Conservation (phyloP, 1,140 invertebrate genomes). For the Cardiocondyla obscurior region DNA sequence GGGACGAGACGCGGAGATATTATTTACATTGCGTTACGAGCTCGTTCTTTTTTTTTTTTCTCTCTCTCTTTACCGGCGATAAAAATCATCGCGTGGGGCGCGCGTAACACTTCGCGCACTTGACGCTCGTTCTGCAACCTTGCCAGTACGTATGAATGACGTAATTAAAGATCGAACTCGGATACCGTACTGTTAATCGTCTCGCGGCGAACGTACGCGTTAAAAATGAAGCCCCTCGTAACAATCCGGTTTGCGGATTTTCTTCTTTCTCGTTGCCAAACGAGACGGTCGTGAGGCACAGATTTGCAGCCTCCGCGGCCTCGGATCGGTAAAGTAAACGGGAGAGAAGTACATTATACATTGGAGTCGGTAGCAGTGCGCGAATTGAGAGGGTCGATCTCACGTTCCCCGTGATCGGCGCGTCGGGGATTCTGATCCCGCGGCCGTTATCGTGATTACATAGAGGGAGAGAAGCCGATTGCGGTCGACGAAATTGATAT, state of each 20-base stretch:
- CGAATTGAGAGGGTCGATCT: conserved; percentile 17
- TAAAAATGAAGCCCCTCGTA: neutral
- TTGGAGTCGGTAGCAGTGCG: neutral
- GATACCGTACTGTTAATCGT: neutral
- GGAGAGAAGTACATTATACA: neutral
- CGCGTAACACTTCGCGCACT: neutral
- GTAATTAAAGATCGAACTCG: neutral
- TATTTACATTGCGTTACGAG: conserved; percentile 16
- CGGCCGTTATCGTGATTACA: neutral
- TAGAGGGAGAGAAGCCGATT: neutral
- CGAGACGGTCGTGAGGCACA: neutral
- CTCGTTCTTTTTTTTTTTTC: conserved; percentile 13
- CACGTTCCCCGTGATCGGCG: conserved; percentile 2
- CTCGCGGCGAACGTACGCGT: neutral
- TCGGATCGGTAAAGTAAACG: neutral
- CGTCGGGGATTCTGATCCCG: conserved; percentile 37
- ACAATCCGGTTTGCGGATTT: neutral
- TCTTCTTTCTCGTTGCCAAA: too few species aligned
- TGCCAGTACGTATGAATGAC: neutral
- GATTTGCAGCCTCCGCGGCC: neutral
- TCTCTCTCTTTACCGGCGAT: conserved; percentile 2
- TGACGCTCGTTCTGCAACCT: conserved; percentile 3
- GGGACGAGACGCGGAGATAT: neutral
- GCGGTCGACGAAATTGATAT: conserved; percentile 44
- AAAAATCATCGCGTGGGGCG: conserved; percentile 21